These are phyloP conservation scores for Parnassius glacialis DNA, from an alignment of 2,888 invertebrate genomes.

Conservation along the genomic window DNA sequence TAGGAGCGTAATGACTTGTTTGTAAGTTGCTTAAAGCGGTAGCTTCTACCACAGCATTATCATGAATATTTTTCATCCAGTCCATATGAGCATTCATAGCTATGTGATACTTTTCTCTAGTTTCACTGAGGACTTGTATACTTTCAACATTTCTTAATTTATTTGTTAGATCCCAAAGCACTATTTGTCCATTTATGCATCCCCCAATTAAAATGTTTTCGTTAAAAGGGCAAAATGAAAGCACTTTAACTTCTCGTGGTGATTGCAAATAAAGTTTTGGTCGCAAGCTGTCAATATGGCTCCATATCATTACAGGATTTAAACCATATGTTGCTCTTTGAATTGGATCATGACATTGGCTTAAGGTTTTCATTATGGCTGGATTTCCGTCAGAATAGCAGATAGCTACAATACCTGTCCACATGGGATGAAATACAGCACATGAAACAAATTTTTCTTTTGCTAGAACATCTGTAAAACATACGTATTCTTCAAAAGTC, in stretches of 20 bases:
- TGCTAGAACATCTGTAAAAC: constrained; percentile 85
- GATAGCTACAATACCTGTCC: constrained; percentile 85
- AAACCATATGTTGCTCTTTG: constrained; percentile 81
- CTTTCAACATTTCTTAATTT: constrained; percentile 83
- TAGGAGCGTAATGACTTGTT: constrained; percentile 82
- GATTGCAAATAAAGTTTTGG: constrained; percentile 86
- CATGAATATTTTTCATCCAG: constrained; percentile 85
- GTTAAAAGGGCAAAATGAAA: constrained; percentile 86
- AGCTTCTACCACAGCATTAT: constrained; percentile 79
- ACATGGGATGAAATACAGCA: constrained; percentile 86
- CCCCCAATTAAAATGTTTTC: constrained; percentile 87
- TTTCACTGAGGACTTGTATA: constrained; percentile 81
- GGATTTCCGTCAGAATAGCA: constrained; percentile 83
- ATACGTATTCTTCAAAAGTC: constrained; percentile 78
- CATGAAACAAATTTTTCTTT: constrained; percentile 84
- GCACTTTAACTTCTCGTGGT: constrained; percentile 82
- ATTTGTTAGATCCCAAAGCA: constrained; percentile 85
- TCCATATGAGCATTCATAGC: constrained; percentile 82
- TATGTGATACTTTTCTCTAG: constrained; percentile 82
- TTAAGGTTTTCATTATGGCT: constrained; percentile 62
- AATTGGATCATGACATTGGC: constrained; percentile 68
- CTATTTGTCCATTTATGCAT: constrained; percentile 85
- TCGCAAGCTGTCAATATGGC: constrained; percentile 84
- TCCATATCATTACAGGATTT: constrained; percentile 88
- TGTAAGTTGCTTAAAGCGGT: constrained; percentile 83